Percentiles rank a stretch among this genome's conserved stretches.
phyloP scores from a whole-genome alignment of 1,140 invertebrate genomes.

The Adelges cooleyi region DNA sequence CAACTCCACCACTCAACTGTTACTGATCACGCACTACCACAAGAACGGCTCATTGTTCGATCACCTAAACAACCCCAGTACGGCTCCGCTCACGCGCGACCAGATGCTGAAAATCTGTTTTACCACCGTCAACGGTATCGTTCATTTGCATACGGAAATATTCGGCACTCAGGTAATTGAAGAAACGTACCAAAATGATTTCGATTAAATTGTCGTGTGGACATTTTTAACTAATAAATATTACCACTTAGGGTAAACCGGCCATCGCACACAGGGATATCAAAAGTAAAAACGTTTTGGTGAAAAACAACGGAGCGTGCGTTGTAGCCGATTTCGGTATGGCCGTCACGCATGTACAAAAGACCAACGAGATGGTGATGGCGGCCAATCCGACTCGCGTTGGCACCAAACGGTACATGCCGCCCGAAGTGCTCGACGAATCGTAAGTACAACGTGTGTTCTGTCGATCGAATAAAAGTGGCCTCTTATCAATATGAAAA shows the following conservation, averaged over 20 bases:
- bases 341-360: slow-evolving; percentile 69
- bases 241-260: slow-evolving; percentile 53
- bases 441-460: slow-evolving; percentile 39
- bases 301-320: slow-evolving; percentile 75
- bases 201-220: not conserved
- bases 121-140: slow-evolving; percentile 73
- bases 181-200: not conserved
- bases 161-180: slow-evolving; percentile 57
- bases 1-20: slow-evolving; percentile 74
- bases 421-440: slow-evolving; percentile 86
- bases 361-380: slow-evolving; percentile 32
- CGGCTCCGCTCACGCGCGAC: slow-evolving; percentile 51
- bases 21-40: slow-evolving; percentile 88
- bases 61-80: slow-evolving; percentile 51
- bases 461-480: too few relatives aligned
- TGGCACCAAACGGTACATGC: slow-evolving; percentile 85
- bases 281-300: slow-evolving; percentile 90
- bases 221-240: not conserved
- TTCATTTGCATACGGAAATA: slow-evolving; percentile 91
- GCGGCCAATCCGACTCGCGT: slow-evolving; percentile 46
- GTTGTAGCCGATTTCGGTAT: slow-evolving; percentile 91
- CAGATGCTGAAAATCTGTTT: slow-evolving; percentile 71
- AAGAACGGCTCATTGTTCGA: slow-evolving; percentile 84
- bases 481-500: too few relatives aligned
- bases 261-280: slow-evolving; percentile 90